Percentiles rank a stretch among this genome's conserved stretches.
phyloP scores from a whole-genome alignment of 2,113 vertebrate genomes.

The Butorides virescens region DNA sequence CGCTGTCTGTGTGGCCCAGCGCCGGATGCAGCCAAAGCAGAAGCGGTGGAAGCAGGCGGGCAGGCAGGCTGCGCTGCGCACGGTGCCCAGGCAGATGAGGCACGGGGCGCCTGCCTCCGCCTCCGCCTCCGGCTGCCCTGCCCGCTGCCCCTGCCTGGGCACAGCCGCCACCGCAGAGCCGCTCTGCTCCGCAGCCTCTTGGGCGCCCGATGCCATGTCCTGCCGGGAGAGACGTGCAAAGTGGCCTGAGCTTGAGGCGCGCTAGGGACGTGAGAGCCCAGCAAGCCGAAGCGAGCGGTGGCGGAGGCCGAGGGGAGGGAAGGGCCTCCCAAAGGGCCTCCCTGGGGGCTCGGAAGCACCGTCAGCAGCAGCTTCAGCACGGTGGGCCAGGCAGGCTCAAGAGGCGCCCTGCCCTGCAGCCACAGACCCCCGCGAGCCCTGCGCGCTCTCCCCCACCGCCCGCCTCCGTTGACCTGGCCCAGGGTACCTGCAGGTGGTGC shows the following conservation, averaged over 20 bases:
- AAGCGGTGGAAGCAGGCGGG: background rate
- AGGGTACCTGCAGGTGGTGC: no score
- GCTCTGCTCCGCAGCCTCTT: background rate
- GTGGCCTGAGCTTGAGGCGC: background rate
- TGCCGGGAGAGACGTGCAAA: background rate
- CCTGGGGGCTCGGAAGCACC: background rate
- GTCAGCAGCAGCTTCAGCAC: background rate
- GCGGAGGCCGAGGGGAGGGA: no score
- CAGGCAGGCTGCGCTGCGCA: accelerated
- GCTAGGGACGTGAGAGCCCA: background rate
- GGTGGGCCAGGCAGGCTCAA: no score
- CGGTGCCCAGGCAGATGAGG: background rate
- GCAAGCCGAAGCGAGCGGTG: background rate
- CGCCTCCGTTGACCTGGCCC: background rate
- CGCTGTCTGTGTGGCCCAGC: background rate
- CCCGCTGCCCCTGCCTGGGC: background rate
- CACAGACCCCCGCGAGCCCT: no score
- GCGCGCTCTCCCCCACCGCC: background rate
- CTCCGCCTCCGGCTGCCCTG: background rate
- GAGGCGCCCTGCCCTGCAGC: no score
- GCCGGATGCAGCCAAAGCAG: background rate
- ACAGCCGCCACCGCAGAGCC: background rate
- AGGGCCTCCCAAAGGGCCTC: background rate
- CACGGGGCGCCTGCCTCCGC: accelerated
- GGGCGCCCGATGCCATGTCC: accelerated